Evolutionary conservation across 2,888 invertebrate genomes (phyloP), one percentile per base, ranked within the genome.

Genomic region (Pristionchus fissidentatus): DNA sequence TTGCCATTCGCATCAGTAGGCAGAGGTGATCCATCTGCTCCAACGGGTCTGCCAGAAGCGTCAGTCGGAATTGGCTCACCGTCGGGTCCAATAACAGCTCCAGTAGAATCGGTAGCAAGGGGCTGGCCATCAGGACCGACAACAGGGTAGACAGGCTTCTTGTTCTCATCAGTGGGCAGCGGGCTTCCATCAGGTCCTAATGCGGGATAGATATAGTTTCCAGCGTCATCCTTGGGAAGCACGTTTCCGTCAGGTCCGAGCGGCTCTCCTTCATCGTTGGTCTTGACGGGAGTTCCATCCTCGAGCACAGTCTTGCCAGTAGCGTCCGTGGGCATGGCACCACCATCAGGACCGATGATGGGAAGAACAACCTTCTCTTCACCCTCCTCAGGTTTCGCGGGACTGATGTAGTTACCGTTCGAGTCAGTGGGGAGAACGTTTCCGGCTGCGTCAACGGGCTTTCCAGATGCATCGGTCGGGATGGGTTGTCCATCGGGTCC

Each of bases 1-100:
- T 89, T 87, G 19, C 89, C 89, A 26, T 90, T 84, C 4, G 86
- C 85, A 84, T 91, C 89, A 52, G 87, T 87, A 35, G 85, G 84
- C 55, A 91, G 78, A n/a, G 84, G 83, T 2, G 86, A 80, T 5
- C 89, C 90, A 19, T 87, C 87, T n/a, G 90, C 89, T 22, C 86
- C 87, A n/a, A 89, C 35, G n/a, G 90, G 90, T 22, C 73, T 73
- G 19, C 78, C 73, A 41, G 43, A 38, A 41, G 73, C 8, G 29
- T 73, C 89, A 19, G 87, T 89, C 26, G 87, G 85, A 29, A 90
- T 52, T 26, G 85, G 84, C 8, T 83, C 62, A 15, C 87, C 88
- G 75, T 88, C 88, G 8, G 84, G 84, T 43, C 84, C 84, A 41
- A 73, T 38, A 29, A 26, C 78, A 22, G 26, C 22, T 8, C 32